phyloP scores from a whole-genome alignment of 2,113 vertebrate species.

The Psammodynastes pulverulentus region DNA sequence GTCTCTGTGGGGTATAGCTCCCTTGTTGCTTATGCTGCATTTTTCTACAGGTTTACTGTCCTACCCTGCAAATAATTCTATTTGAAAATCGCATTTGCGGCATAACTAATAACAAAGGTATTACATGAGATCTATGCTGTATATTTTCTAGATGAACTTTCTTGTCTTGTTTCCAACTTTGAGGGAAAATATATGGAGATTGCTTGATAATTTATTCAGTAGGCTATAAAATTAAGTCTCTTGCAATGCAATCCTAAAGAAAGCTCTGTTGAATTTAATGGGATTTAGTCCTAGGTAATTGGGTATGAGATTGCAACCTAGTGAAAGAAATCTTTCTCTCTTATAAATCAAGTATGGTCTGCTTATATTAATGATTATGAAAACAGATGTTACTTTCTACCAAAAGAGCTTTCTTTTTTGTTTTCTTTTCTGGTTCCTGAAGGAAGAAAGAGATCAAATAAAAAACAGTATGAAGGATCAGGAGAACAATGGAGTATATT shows the following conservation, averaged over 20 bases:
- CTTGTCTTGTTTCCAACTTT: constrained; percentile 57
- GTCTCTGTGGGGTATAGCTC: constrained; percentile 57
- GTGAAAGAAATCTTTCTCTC: constrained; percentile 53
- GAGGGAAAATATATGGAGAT: constrained; percentile 43
- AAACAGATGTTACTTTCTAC: constrained; percentile 57
- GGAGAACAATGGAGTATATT: constrained; percentile 42
- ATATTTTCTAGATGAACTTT: constrained; percentile 40
- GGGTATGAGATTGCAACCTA: constrained; percentile 1
- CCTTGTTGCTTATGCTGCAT: constrained; percentile 38
- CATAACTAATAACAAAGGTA: constrained; percentile 67
- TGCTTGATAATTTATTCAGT: constrained; percentile 57
- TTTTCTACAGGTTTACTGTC: constrained; percentile 54
- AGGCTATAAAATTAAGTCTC: constrained; percentile 60
- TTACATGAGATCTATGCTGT: constrained; percentile 50
- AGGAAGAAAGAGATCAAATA: constrained; percentile 47
- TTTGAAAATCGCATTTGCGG: constrained; percentile 70
- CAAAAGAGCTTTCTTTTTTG: constrained; percentile 53
- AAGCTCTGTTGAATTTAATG: background rate
- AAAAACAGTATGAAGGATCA: constrained; percentile 56
- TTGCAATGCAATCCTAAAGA: background rate
- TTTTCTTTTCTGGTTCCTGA: constrained; percentile 50
- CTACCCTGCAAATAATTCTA: constrained; percentile 63
- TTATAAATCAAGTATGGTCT: constrained; percentile 59
- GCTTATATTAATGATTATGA: constrained; percentile 49
- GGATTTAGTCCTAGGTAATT: background rate